Conservation (phyloP, 2,888 invertebrate species). For the Hirtodrosophila alboralis region DNA sequence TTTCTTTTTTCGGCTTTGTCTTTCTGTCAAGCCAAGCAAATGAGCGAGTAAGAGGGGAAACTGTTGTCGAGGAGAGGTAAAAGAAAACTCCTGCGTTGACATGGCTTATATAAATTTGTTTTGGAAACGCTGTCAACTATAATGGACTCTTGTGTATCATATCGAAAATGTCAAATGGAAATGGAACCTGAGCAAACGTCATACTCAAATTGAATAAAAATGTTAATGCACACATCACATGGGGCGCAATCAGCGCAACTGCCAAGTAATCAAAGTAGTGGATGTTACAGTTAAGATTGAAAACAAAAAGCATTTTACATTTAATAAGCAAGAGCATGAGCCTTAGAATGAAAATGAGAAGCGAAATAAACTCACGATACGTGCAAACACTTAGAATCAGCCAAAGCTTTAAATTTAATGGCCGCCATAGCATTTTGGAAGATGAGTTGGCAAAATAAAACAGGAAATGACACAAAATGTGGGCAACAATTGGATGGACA, state of each 20-base stretch:
- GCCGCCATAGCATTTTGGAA: conserved; percentile 26
- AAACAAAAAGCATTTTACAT: conserved; percentile 31
- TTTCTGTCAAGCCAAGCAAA: background rate
- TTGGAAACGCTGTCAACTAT: conserved; percentile 68
- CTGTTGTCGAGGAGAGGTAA: background rate
- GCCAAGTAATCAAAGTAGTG: conserved; percentile 46
- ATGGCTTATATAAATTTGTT: conserved; percentile 66
- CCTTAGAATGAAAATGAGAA: conserved; percentile 34
- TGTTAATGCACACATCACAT: conserved; percentile 59
- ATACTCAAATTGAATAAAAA: conserved; percentile 72
- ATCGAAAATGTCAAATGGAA: conserved; percentile 43
- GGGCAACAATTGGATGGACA: conserved; percentile 20
- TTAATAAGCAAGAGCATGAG: conserved; percentile 25
- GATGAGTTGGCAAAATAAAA: conserved; percentile 67
- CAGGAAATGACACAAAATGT: conserved; percentile 44
- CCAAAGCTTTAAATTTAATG: conserved; percentile 59
- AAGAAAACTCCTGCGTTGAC: conserved; percentile 38
- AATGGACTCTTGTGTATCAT: conserved; percentile 67
- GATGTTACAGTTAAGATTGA: conserved; percentile 38
- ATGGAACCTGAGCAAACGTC: conserved; percentile 43
- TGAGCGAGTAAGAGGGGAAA: background rate
- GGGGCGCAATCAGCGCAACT: conserved; percentile 26
- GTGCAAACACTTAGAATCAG: conserved; percentile 36
- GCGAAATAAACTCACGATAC: conserved; percentile 46
- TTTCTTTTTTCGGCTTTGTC: conserved; percentile 37